Evolutionary conservation across 2,797 vertebrate genomes (phyloP), one percentile per base, ranked within the genome.

Genomic region (Tadarida brasiliensis): DNA sequence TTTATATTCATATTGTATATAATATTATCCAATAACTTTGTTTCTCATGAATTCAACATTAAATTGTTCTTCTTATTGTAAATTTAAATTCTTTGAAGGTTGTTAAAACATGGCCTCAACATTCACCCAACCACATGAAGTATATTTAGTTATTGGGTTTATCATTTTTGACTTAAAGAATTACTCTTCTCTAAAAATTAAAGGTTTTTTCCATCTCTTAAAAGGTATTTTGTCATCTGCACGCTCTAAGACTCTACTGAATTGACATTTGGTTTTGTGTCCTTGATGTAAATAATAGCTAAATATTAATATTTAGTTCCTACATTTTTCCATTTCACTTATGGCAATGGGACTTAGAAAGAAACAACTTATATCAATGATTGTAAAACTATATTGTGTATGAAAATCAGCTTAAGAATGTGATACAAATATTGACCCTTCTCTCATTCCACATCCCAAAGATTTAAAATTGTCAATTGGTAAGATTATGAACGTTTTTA

Each of bases 81-180:
- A 83, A 12, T 51, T 91, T 82, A 61, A 93, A 95, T 67, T 87
- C 15, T 91, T 91, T 65, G 33, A 57, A 88, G 39, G 8, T 51
- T 89, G 14, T 35, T 35, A 16, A 87, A 61, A 61, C 9, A 61
- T 57, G 85, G 9, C 17, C 10, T 78, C 20, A 78, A 44, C 16
- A 87, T 19, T 10, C 20, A 2, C 11, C 26, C 15, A 22, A 20
- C n/a, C 63, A 80, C 7, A 78, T 49, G 49, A 87, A 67, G 20
- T 67, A 0, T 20, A 76, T 19, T 93, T 73, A 87, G 77, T 54
- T 93, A 70, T 39, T 35, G 5, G 12, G 7, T 74, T 73, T 61
- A n/a, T 26, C 14, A 51, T 8, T 86, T 14, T 70, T 68, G 24
- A 87, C 67, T 83, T 70, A 74, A 83, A 17, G 26, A 61, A 56